These are phyloP conservation scores for Gobiocypris rarus DNA, from an alignment of 2,113 vertebrate species.

Conservation along the genomic window DNA sequence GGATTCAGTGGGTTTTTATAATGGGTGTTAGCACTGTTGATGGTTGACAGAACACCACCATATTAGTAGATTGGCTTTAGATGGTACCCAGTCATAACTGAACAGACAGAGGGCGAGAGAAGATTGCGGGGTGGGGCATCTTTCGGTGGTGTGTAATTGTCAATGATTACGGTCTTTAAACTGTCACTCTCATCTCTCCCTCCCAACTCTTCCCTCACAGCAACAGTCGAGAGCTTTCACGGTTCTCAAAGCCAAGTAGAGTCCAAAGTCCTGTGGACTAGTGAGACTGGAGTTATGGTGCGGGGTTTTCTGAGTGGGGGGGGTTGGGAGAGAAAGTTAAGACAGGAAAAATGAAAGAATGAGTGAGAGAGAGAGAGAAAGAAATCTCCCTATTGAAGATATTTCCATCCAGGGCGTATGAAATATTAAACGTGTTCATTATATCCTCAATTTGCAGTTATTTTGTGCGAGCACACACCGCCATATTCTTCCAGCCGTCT, in stretches of 20 bases:
- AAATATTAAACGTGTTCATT: conserved; percentile 86
- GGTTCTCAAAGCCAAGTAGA: conserved; percentile 65
- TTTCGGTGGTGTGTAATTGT: conserved; percentile 75
- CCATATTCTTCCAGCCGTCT: conserved; percentile 71
- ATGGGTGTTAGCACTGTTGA: conserved; percentile 10
- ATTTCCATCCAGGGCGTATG: conserved; percentile 78
- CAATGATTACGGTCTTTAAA: conserved; percentile 76
- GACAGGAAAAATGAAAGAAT: conserved; percentile 48
- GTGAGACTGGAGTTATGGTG: conserved; percentile 15
- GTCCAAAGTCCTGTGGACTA: conserved; percentile 72
- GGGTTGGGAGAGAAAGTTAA: conserved; percentile 42
- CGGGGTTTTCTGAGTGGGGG: neutral
- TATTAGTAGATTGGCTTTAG: conserved; percentile 21
- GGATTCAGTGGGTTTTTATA: neutral
- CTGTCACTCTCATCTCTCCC: conserved; percentile 62
- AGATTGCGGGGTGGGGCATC: conserved; percentile 47
- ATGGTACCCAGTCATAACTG: conserved; percentile 1
- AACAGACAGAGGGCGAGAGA: conserved; percentile 13
- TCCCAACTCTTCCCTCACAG: conserved; percentile 49
- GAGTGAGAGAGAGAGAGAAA: conserved; percentile 35
- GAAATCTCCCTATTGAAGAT: conserved; percentile 67
- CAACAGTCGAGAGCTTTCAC: conserved; percentile 71
- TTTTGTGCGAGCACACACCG: conserved; percentile 65
- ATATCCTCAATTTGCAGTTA: conserved; percentile 83
- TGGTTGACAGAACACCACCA: conserved; percentile 6